Base-by-base conservation (phyloP, 2,797 vertebrate genomes). In the Capromys pilorides region DNA sequence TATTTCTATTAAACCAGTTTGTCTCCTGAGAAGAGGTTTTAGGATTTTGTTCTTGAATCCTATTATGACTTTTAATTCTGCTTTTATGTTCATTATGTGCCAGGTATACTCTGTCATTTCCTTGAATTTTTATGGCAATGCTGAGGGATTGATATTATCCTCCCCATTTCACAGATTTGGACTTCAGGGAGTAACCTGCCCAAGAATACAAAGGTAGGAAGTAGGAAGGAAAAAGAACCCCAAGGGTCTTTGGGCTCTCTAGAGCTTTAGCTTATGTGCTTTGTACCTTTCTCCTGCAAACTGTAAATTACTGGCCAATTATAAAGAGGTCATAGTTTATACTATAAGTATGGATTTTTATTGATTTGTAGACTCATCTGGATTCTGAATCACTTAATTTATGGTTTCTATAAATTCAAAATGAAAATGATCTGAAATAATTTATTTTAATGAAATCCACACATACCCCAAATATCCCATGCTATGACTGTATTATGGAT, bases 321-420 rank as follows among this genome's bases (percentile, higher is more conserved):
- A 96, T 59, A 95, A 89, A 93, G 84, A 85, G 77, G 83, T 57
- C 59, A 88, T 36, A 87, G 78, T 89, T 96, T 93, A 94, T 75
- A 59, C 45, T 10, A 3, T 94, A 96, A 94, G 78, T 93, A 96
- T 83, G 95, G 78, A 92, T 92, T 97, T 96, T 94, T 94, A 21
- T 93, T 93, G 94, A 92, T 96, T 86, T 96, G 92, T 92, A 33
- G 66, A 91, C 91, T 95, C 82, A 93, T 91, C 67, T 96, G 66
- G 45, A 41, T 86, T 97, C 88, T 91, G 78, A 96, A 95, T 94
- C 73, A 97, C 45, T 95, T 96, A 92, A 93, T 81, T 87, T 96
- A 54, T 83, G 11, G 69, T 91, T 96, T 96, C 86, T 88, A 75
- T 90, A 90, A 87, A 92, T 96, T 90, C 82, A 92, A 94, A 95